Evolutionary conservation across 2,113 vertebrate genomes (phyloP).

Genomic region (Dipodomys stephensi): DNA sequence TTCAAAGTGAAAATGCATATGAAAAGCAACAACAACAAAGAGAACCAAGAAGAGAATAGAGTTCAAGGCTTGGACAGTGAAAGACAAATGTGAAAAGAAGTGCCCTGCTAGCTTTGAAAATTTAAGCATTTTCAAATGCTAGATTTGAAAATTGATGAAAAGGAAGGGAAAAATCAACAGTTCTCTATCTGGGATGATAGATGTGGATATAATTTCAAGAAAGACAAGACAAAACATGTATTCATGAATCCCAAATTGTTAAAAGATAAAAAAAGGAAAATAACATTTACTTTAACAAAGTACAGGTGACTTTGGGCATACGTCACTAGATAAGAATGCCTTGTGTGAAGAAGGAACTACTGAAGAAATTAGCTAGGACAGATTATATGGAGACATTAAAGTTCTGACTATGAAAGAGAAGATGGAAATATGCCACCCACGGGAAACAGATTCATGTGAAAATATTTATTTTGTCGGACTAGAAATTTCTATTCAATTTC

Average conservation of each 20-base stretch:
- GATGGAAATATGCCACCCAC: neutral
- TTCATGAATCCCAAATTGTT: neutral
- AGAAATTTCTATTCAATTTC: neutral
- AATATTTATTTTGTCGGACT: slow-evolving; percentile 15
- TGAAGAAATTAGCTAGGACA: neutral
- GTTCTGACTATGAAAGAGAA: neutral
- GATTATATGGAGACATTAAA: neutral
- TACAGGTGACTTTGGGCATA: neutral
- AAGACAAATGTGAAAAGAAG: neutral
- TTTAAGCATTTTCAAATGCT: too few relatives aligned
- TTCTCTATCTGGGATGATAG: neutral
- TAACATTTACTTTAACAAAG: neutral
- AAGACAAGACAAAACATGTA: neutral
- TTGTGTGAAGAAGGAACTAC: neutral
- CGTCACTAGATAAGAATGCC: neutral
- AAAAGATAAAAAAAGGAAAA: neutral
- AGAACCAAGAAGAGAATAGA: neutral
- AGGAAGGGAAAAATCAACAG: neutral
- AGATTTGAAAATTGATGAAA: neutral
- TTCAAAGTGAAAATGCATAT: neutral
- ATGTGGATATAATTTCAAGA: neutral
- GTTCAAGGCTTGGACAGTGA: neutral
- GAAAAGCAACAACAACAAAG: neutral
- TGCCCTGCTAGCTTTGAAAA: neutral
- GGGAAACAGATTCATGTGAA: neutral